phyloP scores from a whole-genome alignment of 2,113 vertebrate species.

The Sterna hirundo region DNA sequence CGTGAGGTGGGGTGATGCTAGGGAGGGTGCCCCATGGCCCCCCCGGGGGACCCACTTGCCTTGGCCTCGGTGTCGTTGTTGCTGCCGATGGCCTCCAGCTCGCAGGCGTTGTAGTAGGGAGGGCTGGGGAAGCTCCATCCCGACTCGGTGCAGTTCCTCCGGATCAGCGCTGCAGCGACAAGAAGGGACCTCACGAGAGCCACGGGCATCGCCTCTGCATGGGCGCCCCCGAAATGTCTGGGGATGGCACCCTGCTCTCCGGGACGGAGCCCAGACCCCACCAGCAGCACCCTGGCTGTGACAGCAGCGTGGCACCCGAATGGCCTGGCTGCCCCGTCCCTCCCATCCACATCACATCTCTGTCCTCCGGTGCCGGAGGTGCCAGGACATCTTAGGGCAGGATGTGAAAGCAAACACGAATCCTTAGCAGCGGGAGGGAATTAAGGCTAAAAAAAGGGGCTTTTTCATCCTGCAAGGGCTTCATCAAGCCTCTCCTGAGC shows the following conservation, averaged over 20 bases:
- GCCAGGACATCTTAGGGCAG: not conserved
- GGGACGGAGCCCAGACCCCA: not conserved
- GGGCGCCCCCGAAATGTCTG: not conserved
- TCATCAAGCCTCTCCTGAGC: not conserved
- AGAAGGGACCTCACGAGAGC: not conserved
- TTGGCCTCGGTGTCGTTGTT: not conserved
- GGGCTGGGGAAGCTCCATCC: slow-evolving; percentile 68
- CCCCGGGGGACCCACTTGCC: not conserved
- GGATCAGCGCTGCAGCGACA: slow-evolving; percentile 49
- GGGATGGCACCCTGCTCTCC: not conserved
- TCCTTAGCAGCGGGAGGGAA: not conserved
- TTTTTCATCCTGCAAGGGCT: not conserved
- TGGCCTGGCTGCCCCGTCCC: not conserved
- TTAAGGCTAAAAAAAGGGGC: not conserved
- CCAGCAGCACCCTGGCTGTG: not conserved
- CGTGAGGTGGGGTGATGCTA: not conserved
- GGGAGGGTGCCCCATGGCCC: not conserved
- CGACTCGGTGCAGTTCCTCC: slow-evolving; percentile 52
- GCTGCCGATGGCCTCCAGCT: not conserved
- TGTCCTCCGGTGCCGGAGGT: not conserved
- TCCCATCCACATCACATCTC: not conserved
- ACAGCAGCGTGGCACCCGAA: rapidly evolving
- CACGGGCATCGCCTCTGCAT: rapidly evolving
- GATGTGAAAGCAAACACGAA: not conserved
- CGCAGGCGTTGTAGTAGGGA: slow-evolving; percentile 56